phyloP scores from a whole-genome alignment of 53 echinoderm and acorn worm genomes.

The Holothuria scabra region DNA sequence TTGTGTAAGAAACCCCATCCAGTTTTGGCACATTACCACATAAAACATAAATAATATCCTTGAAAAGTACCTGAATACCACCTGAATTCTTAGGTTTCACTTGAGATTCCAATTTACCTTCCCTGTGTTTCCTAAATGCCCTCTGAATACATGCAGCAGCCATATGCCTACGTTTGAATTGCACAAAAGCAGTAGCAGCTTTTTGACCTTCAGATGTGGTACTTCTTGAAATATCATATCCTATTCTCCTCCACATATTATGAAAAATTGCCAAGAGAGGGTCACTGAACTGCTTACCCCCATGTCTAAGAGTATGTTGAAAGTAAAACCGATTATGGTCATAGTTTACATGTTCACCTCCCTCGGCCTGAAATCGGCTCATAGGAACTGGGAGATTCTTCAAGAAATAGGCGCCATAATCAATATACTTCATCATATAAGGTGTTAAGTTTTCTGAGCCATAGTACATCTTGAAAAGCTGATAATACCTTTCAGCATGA shows the following conservation, averaged over 20 bases:
- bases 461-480: neutral
- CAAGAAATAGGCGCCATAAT: constrained; percentile 19
- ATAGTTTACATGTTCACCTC: constrained; percentile 69
- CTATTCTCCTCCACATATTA: constrained; percentile 6
- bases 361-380: constrained; percentile 65
- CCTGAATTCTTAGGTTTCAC: neutral
- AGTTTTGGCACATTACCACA: constrained; percentile 7
- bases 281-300: constrained; percentile 61
- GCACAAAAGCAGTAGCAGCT: neutral
- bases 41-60: neutral
- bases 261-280: neutral
- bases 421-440: constrained; percentile 45
- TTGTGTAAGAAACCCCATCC: neutral
- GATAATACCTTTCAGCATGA: constrained; percentile 34
- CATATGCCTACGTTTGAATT: constrained; percentile 5
- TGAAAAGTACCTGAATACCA: neutral
- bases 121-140: neutral
- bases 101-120: neutral
- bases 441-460: constrained; percentile 4
- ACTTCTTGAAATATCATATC: neutral
- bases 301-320: constrained; percentile 67
- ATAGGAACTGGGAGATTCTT: constrained; percentile 50
- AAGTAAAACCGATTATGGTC: constrained; percentile 57
- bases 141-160: constrained; percentile 1
- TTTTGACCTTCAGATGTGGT: neutral